Evolutionary conservation across 1,140 invertebrate genomes (phyloP).

Genomic region (Grapholita molesta): DNA sequence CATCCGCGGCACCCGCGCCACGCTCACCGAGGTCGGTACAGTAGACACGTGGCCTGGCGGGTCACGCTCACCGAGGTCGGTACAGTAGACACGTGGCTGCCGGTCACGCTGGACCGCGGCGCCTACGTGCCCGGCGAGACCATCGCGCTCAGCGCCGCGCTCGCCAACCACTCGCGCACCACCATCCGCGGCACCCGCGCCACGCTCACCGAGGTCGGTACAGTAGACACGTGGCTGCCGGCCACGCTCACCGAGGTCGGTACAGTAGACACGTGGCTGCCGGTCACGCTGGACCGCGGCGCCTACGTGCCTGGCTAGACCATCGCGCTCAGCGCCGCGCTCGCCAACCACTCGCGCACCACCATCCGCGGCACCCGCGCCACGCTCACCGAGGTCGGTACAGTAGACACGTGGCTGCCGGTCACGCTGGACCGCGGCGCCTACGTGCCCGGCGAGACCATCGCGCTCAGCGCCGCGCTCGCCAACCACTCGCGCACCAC

Average conservation of each 20-base stretch:
- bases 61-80: too few relatives aligned
- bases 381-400: conserved; percentile 88
- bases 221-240: too few relatives aligned
- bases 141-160: conserved; percentile 89
- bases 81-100: too few relatives aligned
- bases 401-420: too few relatives aligned
- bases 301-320: conserved; percentile 92
- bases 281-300: too few relatives aligned
- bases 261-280: too few relatives aligned
- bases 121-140: conserved; percentile 92
- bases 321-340: conserved; percentile 89
- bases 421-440: too few relatives aligned
- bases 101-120: too few relatives aligned
- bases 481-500: conserved; percentile 88
- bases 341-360: conserved; percentile 88
- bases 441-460: conserved; percentile 92
- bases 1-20: conserved; percentile 85
- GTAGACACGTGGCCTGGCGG: too few relatives aligned
- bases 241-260: too few relatives aligned
- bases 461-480: conserved; percentile 89
- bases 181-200: conserved; percentile 85
- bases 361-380: conserved; percentile 85
- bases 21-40: conserved; percentile 87
- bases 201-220: conserved; percentile 84
- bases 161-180: conserved; percentile 88